Conservation (phyloP, 2,113 vertebrate genomes). For the Aegotheles bennettii region DNA sequence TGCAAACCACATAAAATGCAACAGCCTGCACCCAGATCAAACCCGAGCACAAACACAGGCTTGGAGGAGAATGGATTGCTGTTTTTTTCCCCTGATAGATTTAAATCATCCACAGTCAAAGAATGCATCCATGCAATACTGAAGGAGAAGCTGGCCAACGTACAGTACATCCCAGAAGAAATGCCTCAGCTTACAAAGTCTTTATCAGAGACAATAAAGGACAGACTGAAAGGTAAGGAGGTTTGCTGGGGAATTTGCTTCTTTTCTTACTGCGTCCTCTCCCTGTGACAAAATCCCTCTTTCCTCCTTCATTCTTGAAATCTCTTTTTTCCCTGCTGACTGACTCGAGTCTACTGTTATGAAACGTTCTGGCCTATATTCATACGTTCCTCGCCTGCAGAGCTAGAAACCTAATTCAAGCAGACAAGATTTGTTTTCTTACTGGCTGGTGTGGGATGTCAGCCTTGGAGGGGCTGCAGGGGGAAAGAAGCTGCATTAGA, state of each 20-base stretch:
- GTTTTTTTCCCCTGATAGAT: slow-evolving; percentile 64
- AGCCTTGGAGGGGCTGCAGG: background rate
- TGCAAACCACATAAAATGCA: no score
- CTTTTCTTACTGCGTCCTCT: background rate
- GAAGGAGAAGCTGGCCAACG: slow-evolving; percentile 78
- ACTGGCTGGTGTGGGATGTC: background rate
- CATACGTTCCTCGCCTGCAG: fast-evolving
- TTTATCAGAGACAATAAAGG: slow-evolving; percentile 84
- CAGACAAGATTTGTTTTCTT: background rate
- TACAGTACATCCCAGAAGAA: slow-evolving; percentile 80
- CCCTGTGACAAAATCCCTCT: background rate
- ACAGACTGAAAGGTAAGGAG: slow-evolving; percentile 85
- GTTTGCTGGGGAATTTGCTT: background rate
- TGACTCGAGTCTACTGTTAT: background rate
- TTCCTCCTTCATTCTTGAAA: background rate
- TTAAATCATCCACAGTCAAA: slow-evolving; percentile 83
- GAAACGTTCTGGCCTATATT: background rate
- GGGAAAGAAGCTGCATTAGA: background rate
- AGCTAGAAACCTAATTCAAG: background rate
- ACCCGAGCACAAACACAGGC: no score
- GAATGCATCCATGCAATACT: slow-evolving; percentile 83
- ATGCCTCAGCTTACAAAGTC: slow-evolving; percentile 73
- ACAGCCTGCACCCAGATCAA: no score
- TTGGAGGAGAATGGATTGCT: no score
- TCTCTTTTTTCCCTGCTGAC: fast-evolving